phyloP scores from a whole-genome alignment of 2,888 invertebrate species.

The Gryllus longicercus region DNA sequence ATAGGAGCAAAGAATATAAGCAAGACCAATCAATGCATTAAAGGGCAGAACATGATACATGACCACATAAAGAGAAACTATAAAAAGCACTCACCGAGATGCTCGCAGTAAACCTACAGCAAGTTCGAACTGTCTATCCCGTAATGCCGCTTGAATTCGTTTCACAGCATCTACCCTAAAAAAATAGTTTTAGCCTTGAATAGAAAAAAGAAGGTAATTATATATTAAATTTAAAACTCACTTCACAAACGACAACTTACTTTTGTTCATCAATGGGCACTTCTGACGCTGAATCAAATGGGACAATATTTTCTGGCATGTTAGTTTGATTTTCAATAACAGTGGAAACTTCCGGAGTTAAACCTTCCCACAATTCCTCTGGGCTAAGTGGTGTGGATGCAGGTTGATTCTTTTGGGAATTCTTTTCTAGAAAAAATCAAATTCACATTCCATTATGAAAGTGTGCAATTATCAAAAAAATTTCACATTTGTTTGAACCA shows the following conservation, averaged over 20 bases:
- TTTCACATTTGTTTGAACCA: too few relatives aligned
- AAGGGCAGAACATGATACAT: too few relatives aligned
- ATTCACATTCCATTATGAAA: neutral
- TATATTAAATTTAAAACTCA: slow-evolving; percentile 31
- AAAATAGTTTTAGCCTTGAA: neutral
- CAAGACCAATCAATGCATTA: too few relatives aligned
- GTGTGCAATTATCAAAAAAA: too few relatives aligned
- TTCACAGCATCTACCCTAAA: slow-evolving; percentile 80
- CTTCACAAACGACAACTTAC: slow-evolving; percentile 51
- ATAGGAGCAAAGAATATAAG: too few relatives aligned
- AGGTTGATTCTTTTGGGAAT: neutral
- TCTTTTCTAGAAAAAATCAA: slow-evolving; percentile 18
- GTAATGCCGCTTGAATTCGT: slow-evolving; percentile 73
- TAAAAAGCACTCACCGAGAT: slow-evolving; percentile 55
- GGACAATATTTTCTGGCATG: slow-evolving; percentile 63
- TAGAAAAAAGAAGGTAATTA: slow-evolving; percentile 19
- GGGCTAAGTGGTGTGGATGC: neutral
- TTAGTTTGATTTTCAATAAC: slow-evolving; percentile 56
- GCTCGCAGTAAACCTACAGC: slow-evolving; percentile 79
- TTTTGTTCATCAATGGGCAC: slow-evolving; percentile 84
- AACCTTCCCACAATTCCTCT: slow-evolving; percentile 63
- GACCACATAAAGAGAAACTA: too few relatives aligned
- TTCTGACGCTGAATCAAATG: slow-evolving; percentile 84
- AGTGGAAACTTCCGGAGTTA: slow-evolving; percentile 59
- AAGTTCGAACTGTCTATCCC: slow-evolving; percentile 67